Percentiles rank a stretch among this genome's conserved stretches.
Conservation (phyloP, 2,888 invertebrate species). For the Graphium colonna region DNA sequence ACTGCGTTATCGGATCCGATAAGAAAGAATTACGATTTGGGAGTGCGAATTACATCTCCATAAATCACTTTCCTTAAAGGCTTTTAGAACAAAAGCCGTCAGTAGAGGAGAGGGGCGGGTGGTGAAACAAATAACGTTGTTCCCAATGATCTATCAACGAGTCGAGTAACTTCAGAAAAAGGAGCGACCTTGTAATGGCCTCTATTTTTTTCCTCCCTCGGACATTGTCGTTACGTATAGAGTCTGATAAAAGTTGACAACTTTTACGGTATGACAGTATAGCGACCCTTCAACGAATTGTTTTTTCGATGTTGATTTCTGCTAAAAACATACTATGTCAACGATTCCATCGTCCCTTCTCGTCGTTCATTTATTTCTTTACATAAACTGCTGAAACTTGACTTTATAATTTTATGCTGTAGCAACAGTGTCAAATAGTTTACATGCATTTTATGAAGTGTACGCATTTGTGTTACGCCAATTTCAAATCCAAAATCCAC, state of each 20-base stretch:
- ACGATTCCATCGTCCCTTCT: no score
- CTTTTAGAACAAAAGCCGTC: conserved; percentile 34
- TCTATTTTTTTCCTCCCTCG: conserved; percentile 18
- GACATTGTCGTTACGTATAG: conserved; percentile 15
- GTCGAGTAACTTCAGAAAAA: conserved; percentile 28
- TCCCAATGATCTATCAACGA: conserved; percentile 36
- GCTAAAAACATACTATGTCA: not conserved
- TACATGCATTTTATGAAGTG: no score
- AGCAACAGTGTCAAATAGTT: no score
- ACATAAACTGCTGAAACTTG: no score
- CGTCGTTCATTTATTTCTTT: no score
- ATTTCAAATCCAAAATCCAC: no score
- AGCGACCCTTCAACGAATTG: not conserved
- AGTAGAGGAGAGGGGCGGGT: conserved; percentile 21
- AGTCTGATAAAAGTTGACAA: conserved; percentile 14
- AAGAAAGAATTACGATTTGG: conserved; percentile 23
- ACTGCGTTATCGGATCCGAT: conserved; percentile 22
- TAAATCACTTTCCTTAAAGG: conserved; percentile 33
- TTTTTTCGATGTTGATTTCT: not conserved
- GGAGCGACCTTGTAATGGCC: conserved; percentile 16
- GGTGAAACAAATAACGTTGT: conserved; percentile 34
- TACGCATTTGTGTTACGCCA: no score
- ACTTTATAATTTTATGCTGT: no score
- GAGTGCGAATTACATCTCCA: conserved; percentile 28
- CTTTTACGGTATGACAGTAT: conserved; percentile 9